These are phyloP conservation scores for Folsomia manolachei DNA, from an alignment of 2,888 invertebrate species.

Conservation along the genomic window DNA sequence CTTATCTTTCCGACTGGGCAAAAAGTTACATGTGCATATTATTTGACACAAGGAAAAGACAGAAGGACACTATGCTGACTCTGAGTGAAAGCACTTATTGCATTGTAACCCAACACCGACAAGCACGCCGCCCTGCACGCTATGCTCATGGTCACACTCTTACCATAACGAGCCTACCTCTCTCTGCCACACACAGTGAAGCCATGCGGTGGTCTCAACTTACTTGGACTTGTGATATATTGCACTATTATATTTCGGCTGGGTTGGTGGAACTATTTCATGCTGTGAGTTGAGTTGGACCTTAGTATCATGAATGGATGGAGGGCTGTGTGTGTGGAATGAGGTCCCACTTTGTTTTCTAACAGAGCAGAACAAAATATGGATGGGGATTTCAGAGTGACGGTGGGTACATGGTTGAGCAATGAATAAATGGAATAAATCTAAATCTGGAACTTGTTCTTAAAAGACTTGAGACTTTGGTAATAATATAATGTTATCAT, in stretches of 20 bases:
- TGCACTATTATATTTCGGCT: not conserved
- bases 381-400: not conserved
- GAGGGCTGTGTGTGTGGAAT: not conserved
- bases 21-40: not conserved
- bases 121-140: no score
- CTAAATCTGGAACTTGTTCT: not conserved
- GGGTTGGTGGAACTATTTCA: not conserved
- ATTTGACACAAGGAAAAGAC: not conserved
- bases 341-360: not conserved
- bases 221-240: conserved; percentile 3
- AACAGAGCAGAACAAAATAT: no score
- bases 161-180: no score
- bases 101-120: not conserved
- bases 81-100: conserved; percentile 5
- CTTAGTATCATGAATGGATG: not conserved
- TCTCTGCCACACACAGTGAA: not conserved
- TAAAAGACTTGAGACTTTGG: not conserved
- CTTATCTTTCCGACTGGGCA: not conserved
- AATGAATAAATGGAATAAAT: not conserved
- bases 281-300: no score
- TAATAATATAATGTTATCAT: not conserved
- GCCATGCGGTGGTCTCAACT: not conserved
- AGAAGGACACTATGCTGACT: not conserved
- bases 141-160: not conserved
- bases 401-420: no score